Percentiles rank a stretch among this genome's conserved stretches.
Evolutionary conservation across 2,113 vertebrate species (phyloP).

Genomic region (Passer domesticus): DNA sequence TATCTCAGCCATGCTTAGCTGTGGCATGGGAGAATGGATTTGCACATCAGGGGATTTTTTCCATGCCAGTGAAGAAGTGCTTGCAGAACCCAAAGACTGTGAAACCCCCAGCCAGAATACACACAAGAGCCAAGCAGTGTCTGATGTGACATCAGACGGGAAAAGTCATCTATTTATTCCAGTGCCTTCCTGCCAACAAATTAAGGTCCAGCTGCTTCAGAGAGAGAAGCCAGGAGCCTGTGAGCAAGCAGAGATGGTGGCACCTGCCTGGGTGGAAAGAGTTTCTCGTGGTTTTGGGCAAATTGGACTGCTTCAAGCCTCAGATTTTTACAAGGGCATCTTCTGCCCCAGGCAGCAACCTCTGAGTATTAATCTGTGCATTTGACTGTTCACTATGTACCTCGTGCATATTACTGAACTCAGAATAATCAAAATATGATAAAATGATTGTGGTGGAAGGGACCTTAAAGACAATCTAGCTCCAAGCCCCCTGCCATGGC

Average conservation of each 20-base stretch:
- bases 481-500: neutral
- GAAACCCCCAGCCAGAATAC: neutral
- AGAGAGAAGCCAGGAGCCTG: neutral
- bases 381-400: neutral
- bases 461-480: neutral
- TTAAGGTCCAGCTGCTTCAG: neutral
- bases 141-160: neutral
- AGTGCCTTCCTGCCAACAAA: neutral
- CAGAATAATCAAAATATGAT: neutral
- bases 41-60: neutral
- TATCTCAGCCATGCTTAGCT: fast-evolving
- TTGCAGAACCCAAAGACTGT: neutral
- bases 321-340: neutral
- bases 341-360: neutral
- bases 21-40: neutral
- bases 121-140: neutral
- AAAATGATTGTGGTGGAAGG: neutral
- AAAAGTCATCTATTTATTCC: neutral
- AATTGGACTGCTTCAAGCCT: neutral
- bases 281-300: neutral
- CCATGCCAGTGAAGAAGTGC: neutral
- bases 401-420: neutral
- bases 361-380: neutral
- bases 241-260: neutral
- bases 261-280: neutral